These are phyloP conservation scores for Poliocrania exsul DNA, from an alignment of 2,797 vertebrate genomes.

Conservation along the genomic window DNA sequence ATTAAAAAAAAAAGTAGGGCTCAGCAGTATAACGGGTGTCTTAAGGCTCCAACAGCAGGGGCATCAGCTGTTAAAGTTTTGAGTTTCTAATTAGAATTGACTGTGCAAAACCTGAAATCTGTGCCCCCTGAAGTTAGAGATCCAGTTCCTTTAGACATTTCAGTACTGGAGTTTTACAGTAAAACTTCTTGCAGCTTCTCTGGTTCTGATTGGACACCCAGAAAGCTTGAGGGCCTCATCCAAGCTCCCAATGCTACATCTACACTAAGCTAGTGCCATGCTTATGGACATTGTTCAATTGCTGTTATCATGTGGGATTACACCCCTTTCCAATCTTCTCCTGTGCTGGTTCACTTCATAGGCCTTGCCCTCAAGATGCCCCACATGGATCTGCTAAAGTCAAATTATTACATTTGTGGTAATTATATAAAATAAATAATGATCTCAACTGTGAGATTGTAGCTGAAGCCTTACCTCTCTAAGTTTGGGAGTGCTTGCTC, in stretches of 20 bases:
- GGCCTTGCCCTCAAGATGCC: neutral
- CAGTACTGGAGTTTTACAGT: slow-evolving; percentile 4
- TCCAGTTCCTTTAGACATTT: slow-evolving; percentile 18
- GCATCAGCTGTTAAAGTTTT: neutral
- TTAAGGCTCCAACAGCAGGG: slow-evolving; percentile 36
- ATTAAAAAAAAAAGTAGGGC: slow-evolving; percentile 42
- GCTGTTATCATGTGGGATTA: neutral
- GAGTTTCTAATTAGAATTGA: neutral
- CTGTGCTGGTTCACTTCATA: slow-evolving; percentile 27
- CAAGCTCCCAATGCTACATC: neutral
- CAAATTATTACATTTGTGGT: neutral
- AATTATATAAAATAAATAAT: neutral
- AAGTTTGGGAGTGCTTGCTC: slow-evolving; percentile 36
- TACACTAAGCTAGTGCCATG: neutral
- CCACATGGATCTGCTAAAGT: neutral
- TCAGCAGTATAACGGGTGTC: slow-evolving; percentile 13
- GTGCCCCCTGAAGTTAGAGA: neutral
- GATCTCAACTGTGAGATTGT: slow-evolving; percentile 1
- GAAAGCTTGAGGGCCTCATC: neutral
- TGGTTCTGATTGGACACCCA: slow-evolving; percentile 25
- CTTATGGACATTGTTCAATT: neutral
- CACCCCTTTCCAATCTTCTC: neutral
- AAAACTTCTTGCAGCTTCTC: slow-evolving; percentile 27
- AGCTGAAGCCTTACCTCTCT: slow-evolving; percentile 47
- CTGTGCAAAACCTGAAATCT: slow-evolving; percentile 14